These are phyloP conservation scores for Andrena minutula DNA, from an alignment of 2,888 invertebrate genomes.

Conservation along the genomic window DNA sequence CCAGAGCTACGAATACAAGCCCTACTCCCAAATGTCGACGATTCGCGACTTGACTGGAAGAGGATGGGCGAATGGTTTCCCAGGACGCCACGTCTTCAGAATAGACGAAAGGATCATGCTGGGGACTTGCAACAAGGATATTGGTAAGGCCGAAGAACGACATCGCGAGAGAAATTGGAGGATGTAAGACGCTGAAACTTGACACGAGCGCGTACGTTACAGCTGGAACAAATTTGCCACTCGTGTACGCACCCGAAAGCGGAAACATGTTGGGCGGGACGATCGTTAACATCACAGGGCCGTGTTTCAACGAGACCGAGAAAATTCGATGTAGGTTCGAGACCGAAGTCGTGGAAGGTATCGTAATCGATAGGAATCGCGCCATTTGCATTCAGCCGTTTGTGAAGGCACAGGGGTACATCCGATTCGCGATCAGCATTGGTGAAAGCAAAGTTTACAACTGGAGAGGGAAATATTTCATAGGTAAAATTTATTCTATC, in stretches of 20 bases:
- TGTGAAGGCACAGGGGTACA: conserved; percentile 94
- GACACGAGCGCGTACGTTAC: conserved; percentile 6
- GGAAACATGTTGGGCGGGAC: conserved; percentile 99
- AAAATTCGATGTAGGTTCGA: conserved; percentile 94
- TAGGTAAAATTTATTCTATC: conserved; percentile 87
- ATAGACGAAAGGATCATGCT: conserved; percentile 97
- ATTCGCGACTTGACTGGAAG: conserved; percentile 93
- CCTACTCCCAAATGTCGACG: conserved; percentile 95
- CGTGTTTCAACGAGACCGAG: conserved; percentile 93
- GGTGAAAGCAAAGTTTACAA: conserved; percentile 90
- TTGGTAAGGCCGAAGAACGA: conserved; percentile 86
- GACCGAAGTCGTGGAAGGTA: conserved; percentile 91
- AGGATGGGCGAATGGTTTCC: conserved; percentile 94
- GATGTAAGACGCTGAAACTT: not conserved
- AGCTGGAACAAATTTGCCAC: conserved; percentile 93
- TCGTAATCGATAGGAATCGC: conserved; percentile 91
- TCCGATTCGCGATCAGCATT: conserved; percentile 94
- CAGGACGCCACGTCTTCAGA: conserved; percentile 97
- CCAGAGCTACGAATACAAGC: conserved; percentile 93
- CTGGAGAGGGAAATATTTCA: conserved; percentile 96
- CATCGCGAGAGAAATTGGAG: no score
- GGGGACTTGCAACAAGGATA: conserved; percentile 96
- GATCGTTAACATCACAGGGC: conserved; percentile 98
- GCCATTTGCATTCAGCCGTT: conserved; percentile 96
- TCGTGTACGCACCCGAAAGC: conserved; percentile 97